Evolutionary conservation across 2,888 invertebrate species (phyloP).

Genomic region (Thumatha senex): DNA sequence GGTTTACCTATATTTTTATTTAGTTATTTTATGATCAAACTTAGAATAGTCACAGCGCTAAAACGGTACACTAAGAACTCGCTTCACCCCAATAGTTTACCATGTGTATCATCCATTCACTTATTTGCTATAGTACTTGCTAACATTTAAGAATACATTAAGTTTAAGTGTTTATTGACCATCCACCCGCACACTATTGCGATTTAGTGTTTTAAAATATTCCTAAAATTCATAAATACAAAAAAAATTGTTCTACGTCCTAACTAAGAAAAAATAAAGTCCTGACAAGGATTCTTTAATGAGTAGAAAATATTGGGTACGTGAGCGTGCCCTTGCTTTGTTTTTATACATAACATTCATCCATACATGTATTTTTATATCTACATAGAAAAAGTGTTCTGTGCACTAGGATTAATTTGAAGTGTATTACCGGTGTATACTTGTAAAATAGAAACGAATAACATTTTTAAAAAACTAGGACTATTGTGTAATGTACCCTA

Average conservation of each 20-base stretch:
- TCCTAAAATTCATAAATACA: slow-evolving; percentile 2
- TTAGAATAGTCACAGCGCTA: slow-evolving; percentile 42
- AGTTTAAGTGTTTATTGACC: slow-evolving; percentile 26
- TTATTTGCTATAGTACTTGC: slow-evolving; percentile 29
- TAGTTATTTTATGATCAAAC: slow-evolving; percentile 30
- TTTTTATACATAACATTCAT: slow-evolving; percentile 20
- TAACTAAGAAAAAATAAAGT: slow-evolving; percentile 12
- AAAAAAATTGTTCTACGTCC: background rate
- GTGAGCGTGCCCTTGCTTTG: slow-evolving; percentile 7
- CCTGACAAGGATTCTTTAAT: slow-evolving; percentile 8
- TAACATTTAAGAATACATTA: slow-evolving; percentile 27
- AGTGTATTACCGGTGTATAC: slow-evolving; percentile 54
- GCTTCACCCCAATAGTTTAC: slow-evolving; percentile 8
- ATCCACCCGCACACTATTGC: slow-evolving; percentile 15
- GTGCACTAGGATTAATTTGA: slow-evolving; percentile 59
- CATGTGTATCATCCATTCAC: slow-evolving; percentile 13
- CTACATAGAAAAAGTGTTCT: slow-evolving; percentile 58
- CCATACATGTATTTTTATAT: slow-evolving; percentile 36
- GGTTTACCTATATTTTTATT: slow-evolving; percentile 22
- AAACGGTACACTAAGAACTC: slow-evolving; percentile 31
- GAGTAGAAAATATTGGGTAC: slow-evolving; percentile 17
- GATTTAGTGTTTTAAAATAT: slow-evolving; percentile 3
- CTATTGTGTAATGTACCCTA: slow-evolving; percentile 44
- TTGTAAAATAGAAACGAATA: slow-evolving; percentile 48
- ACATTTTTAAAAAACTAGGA: slow-evolving; percentile 46